phyloP scores from a whole-genome alignment of 1,140 invertebrate species.

The Diabrotica undecimpunctata region DNA sequence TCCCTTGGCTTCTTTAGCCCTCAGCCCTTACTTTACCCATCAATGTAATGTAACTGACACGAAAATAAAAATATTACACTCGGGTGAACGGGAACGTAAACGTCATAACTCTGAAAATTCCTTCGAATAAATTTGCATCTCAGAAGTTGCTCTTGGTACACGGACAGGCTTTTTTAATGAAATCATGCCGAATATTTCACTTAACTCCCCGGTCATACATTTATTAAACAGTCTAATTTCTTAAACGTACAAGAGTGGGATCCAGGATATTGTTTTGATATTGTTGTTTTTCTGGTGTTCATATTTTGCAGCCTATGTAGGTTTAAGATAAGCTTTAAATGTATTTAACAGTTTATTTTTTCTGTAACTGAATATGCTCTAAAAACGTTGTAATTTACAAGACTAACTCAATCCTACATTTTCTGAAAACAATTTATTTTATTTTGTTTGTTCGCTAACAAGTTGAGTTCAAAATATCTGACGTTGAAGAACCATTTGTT shows the following conservation, averaged over 20 bases:
- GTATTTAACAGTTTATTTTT: too few relatives aligned
- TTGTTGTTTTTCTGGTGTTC: too few relatives aligned
- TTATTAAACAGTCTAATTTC: background rate
- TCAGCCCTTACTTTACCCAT: constrained; percentile 20
- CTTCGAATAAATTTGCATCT: constrained; percentile 8
- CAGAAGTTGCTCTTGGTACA: background rate
- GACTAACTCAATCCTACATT: too few relatives aligned
- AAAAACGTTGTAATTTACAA: too few relatives aligned
- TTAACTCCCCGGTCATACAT: background rate
- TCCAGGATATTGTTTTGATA: too few relatives aligned
- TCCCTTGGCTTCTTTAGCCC: constrained; percentile 9
- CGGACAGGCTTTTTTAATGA: constrained; percentile 2
- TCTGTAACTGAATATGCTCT: too few relatives aligned
- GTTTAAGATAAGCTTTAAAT: too few relatives aligned
- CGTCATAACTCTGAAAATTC: constrained; percentile 15
- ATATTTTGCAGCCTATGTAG: too few relatives aligned
- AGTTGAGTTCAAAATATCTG: background rate
- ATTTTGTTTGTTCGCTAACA: background rate
- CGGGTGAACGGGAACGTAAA: constrained; percentile 22
- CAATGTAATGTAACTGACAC: constrained; percentile 20
- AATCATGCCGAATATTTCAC: background rate
- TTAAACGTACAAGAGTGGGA: background rate
- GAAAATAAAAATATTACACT: constrained; percentile 24
- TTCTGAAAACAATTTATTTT: background rate
- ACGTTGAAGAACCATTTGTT: background rate